Conservation (phyloP, 2,888 invertebrate genomes). For the Danaus chrysippus region DNA sequence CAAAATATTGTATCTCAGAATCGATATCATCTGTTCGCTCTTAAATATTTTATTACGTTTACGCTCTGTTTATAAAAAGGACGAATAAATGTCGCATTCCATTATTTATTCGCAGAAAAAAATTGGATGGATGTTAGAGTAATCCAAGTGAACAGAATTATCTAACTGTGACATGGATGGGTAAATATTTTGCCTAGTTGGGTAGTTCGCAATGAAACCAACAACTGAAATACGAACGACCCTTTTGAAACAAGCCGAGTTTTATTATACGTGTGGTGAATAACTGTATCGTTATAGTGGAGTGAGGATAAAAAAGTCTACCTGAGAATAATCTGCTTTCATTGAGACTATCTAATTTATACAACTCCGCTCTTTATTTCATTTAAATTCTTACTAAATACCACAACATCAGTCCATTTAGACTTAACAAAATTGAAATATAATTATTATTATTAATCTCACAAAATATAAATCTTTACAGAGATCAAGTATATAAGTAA, state of each 20-base stretch:
- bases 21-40: background rate
- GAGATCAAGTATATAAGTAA: no score
- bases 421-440: no score
- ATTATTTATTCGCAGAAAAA: conserved; percentile 6
- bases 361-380: no score
- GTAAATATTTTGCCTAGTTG: background rate
- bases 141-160: background rate
- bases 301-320: conserved; percentile 25
- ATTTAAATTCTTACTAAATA: no score
- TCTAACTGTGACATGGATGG: background rate
- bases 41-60: conserved; percentile 2
- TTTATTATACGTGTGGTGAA: conserved; percentile 38
- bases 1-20: background rate
- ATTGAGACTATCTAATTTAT: no score
- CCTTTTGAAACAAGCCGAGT: conserved; percentile 28
- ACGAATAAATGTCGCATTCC: conserved; percentile 5
- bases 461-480: no score
- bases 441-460: no score
- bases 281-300: conserved; percentile 22
- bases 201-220: background rate
- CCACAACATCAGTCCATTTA: no score
- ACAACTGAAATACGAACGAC: conserved; percentile 11
- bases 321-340: conserved; percentile 21
- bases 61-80: background rate
- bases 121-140: conserved; percentile 7